Percentiles rank a stretch among this genome's conserved stretches.
Conservation (phyloP, 2,797 vertebrate species). For the Esox lucius region DNA sequence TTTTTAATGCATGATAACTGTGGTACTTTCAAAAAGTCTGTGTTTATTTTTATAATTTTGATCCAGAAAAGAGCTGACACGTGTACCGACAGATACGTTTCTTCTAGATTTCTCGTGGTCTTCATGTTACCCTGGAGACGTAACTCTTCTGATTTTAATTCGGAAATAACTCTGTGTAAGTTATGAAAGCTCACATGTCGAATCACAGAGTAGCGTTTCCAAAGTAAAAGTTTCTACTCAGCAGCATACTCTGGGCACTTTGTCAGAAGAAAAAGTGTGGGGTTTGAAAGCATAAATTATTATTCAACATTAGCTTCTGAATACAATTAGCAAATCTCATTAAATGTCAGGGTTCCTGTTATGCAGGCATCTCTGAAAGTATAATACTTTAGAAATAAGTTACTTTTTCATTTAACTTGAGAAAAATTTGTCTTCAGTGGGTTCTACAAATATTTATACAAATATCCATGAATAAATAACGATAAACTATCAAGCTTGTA, state of each 20-base stretch:
- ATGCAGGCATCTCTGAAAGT: slow-evolving; percentile 30
- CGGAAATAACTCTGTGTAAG: background rate
- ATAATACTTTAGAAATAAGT: slow-evolving; percentile 25
- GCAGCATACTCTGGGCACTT: background rate
- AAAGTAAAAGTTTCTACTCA: background rate
- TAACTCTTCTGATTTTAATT: too few relatives aligned
- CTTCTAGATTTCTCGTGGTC: background rate
- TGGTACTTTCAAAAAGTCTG: too few relatives aligned
- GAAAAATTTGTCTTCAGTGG: slow-evolving; percentile 27
- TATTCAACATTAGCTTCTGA: slow-evolving; percentile 27
- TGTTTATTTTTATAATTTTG: too few relatives aligned
- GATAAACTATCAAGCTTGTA: slow-evolving; percentile 21
- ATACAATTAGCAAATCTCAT: slow-evolving; percentile 37
- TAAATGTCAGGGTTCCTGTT: slow-evolving; percentile 34
- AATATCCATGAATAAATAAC: slow-evolving; percentile 28
- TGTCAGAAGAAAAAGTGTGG: background rate
- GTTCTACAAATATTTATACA: slow-evolving; percentile 27
- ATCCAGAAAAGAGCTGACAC: background rate
- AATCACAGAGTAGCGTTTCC: background rate
- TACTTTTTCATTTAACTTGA: slow-evolving; percentile 26
- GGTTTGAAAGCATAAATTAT: slow-evolving; percentile 23
- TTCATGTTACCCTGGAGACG: background rate
- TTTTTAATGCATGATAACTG: too few relatives aligned
- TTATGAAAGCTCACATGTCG: background rate
- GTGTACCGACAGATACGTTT: background rate